Percentiles rank a stretch among this genome's conserved stretches.
Evolutionary conservation across 2,113 vertebrate genomes (phyloP).

Genomic region (Girardinichthys multiradiatus): DNA sequence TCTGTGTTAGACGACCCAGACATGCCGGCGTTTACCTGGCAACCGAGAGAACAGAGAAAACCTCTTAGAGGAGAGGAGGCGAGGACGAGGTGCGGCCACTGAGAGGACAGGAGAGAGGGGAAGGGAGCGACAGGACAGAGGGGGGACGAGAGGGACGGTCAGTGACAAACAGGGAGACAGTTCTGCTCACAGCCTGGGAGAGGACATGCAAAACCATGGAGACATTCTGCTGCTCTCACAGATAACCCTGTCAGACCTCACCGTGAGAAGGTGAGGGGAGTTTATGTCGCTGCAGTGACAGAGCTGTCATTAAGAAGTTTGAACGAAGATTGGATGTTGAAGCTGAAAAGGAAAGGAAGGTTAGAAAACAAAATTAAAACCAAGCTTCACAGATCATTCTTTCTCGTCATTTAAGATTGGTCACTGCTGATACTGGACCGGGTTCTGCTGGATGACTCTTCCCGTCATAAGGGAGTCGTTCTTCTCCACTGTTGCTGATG

Average conservation of each 20-base stretch:
- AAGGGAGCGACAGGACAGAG: slow-evolving; percentile 11
- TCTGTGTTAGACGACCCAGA: slow-evolving; percentile 71
- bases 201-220: slow-evolving; percentile 20
- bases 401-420: too few species aligned
- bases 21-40: slow-evolving; percentile 86
- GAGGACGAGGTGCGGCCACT: slow-evolving; percentile 74
- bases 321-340: not conserved
- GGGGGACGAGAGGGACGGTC: slow-evolving; percentile 14
- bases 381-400: not conserved
- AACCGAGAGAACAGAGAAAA: slow-evolving; percentile 84
- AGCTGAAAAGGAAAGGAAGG: not conserved
- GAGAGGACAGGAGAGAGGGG: slow-evolving; percentile 51
- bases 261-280: too few species aligned
- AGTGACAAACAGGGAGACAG: slow-evolving; percentile 35
- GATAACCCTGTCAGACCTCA: not conserved
- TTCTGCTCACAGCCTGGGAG: slow-evolving; percentile 19
- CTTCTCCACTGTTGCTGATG: too few species aligned
- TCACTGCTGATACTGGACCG: too few species aligned
- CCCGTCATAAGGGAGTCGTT: too few species aligned
- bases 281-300: too few species aligned
- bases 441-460: too few species aligned
- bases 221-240: not conserved
- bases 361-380: not conserved
- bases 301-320: too few species aligned
- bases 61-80: slow-evolving; percentile 81